These are phyloP conservation scores for Gracilinanus agilis DNA, from an alignment of 2,113 vertebrate species.

Conservation along the genomic window DNA sequence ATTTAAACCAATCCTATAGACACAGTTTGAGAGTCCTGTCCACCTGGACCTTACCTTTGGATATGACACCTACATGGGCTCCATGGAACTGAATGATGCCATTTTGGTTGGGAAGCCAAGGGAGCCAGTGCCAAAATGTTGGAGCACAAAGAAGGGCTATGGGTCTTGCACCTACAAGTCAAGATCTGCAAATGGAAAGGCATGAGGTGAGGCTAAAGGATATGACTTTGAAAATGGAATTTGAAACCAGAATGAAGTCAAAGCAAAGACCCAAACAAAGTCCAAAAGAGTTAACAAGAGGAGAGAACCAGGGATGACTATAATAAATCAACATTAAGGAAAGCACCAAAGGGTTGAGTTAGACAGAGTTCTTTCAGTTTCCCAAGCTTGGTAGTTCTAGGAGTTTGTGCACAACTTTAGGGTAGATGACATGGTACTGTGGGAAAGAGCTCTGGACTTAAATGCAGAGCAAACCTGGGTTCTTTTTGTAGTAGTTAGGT, in stretches of 20 bases:
- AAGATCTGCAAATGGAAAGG: neutral
- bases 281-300: neutral
- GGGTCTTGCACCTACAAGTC: neutral
- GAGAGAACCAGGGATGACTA: neutral
- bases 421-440: neutral
- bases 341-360: neutral
- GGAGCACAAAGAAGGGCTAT: neutral
- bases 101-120: neutral
- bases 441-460: neutral
- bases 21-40: neutral
- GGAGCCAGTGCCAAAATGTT: neutral
- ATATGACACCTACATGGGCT: neutral
- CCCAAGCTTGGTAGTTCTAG: neutral
- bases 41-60: neutral
- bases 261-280: neutral
- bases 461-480: neutral
- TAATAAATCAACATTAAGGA: slow-evolving; percentile 5
- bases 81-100: neutral
- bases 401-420: neutral
- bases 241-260: slow-evolving; percentile 1
- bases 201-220: neutral
- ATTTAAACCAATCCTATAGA: neutral
- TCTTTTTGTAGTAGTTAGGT: neutral
- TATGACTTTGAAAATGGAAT: neutral
- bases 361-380: slow-evolving; percentile 6